A percentile compares a stretch with the other conserved stretches of the same genome.
Conservation (phyloP, 2,888 invertebrate species). For the Apamea anceps region DNA sequence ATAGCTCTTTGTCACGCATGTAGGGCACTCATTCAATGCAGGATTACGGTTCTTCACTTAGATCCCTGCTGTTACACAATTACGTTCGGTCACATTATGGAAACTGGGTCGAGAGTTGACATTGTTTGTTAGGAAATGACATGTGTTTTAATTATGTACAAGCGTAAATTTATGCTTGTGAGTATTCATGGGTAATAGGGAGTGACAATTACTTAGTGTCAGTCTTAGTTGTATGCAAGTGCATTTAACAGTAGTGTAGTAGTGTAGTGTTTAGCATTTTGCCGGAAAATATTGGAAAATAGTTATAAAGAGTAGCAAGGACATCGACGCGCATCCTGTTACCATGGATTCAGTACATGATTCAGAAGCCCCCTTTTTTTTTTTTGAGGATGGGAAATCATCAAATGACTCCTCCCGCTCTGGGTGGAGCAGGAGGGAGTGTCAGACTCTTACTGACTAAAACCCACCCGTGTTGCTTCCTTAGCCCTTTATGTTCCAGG, state of each 20-base stretch:
- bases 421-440: too few species aligned
- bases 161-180: conserved; percentile 37
- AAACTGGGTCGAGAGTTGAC: conserved; percentile 71
- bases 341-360: too few species aligned
- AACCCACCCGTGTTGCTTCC: too few species aligned
- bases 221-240: conserved; percentile 5
- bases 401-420: too few species aligned
- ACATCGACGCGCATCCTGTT: too few species aligned
- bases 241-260: too few species aligned
- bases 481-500: too few species aligned
- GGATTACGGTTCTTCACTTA: conserved; percentile 69
- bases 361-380: too few species aligned
- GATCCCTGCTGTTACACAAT: conserved; percentile 78
- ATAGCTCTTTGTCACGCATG: conserved; percentile 75
- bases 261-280: conserved; percentile 5
- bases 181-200: conserved; percentile 27
- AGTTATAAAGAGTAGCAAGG: too few species aligned
- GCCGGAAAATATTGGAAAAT: not conserved
- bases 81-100: conserved; percentile 71
- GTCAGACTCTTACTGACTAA: too few species aligned
- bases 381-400: too few species aligned
- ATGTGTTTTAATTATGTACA: conserved; percentile 53
- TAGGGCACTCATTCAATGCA: conserved; percentile 73
- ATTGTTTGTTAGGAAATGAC: conserved; percentile 55
- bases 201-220: conserved; percentile 50